phyloP scores from a whole-genome alignment of 2,113 vertebrate species.

The Takifugu bimaculatus region DNA sequence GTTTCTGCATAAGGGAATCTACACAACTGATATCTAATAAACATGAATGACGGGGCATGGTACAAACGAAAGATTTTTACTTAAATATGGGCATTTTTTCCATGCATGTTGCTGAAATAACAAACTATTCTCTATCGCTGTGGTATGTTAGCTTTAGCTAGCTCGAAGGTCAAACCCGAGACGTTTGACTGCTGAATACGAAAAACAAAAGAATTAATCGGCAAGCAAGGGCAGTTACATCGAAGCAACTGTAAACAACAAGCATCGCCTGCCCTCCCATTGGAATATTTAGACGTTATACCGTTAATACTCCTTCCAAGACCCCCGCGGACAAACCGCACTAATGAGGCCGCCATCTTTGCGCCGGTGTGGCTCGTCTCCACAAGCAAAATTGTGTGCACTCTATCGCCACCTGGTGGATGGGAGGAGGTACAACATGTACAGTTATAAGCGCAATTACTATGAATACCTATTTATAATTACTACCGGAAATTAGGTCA shows the following conservation, averaged over 20 bases:
- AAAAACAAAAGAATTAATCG: background rate
- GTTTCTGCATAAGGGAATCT: no score
- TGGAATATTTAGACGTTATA: slow-evolving; percentile 4
- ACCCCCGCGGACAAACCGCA: slow-evolving; percentile 69
- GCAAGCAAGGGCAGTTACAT: rapidly evolving
- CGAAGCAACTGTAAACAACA: rapidly evolving
- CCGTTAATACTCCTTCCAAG: slow-evolving; percentile 60
- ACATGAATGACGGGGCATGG: no score
- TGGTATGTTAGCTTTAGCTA: slow-evolving; percentile 44
- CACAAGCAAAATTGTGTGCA: background rate
- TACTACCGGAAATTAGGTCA: no score
- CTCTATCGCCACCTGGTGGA: slow-evolving; percentile 30
- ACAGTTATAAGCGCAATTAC: no score
- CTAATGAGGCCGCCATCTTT: slow-evolving; percentile 74
- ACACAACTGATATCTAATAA: no score
- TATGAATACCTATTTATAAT: no score
- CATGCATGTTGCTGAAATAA: no score
- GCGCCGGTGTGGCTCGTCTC: background rate
- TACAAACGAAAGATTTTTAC: no score
- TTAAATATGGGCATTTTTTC: no score
- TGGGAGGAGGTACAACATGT: slow-evolving; percentile 9
- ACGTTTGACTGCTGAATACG: background rate
- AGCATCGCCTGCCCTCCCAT: rapidly evolving
- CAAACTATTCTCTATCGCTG: background rate
- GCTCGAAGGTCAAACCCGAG: slow-evolving; percentile 65